Percentiles rank a stretch among this genome's conserved stretches.
Evolutionary conservation across 1,140 invertebrate species (phyloP).

Genomic region (Psix sp.): DNA sequence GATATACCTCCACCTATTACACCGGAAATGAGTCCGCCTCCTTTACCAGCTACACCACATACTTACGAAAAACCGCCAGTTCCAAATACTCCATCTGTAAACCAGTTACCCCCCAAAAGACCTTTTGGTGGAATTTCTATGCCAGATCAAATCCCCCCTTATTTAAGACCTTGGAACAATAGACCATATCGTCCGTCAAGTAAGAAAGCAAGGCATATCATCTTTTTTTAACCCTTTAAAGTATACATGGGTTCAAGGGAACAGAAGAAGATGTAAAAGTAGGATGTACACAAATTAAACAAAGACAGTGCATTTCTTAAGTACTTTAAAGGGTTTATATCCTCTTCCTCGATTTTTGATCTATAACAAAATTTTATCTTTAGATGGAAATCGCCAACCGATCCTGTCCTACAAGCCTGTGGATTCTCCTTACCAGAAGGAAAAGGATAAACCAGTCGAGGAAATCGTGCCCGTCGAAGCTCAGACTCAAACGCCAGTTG

Average conservation of each 20-base stretch:
- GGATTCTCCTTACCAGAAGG: slow-evolving; percentile 34
- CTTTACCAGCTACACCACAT: slow-evolving; percentile 72
- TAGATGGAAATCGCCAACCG: slow-evolving; percentile 71
- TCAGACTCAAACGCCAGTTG: slow-evolving; percentile 44
- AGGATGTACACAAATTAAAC: too few relatives aligned
- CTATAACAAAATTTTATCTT: not conserved
- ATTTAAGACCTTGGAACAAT: slow-evolving; percentile 74
- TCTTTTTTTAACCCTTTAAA: too few relatives aligned
- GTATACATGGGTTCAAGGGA: too few relatives aligned
- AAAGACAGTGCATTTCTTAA: too few relatives aligned
- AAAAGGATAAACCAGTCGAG: slow-evolving; percentile 51
- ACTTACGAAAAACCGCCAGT: slow-evolving; percentile 76
- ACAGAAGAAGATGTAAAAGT: too few relatives aligned
- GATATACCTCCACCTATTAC: slow-evolving; percentile 84
- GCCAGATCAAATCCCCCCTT: slow-evolving; percentile 85
- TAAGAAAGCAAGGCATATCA: too few relatives aligned
- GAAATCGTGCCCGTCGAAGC: slow-evolving; percentile 50
- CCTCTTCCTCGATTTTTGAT: too few relatives aligned
- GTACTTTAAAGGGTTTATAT: too few relatives aligned
- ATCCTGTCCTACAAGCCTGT: slow-evolving; percentile 78
- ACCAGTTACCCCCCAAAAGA: slow-evolving; percentile 79
- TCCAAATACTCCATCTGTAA: slow-evolving; percentile 79
- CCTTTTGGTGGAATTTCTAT: slow-evolving; percentile 84
- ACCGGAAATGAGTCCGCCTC: slow-evolving; percentile 76
- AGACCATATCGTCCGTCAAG: slow-evolving; percentile 73